phyloP scores from a whole-genome alignment of 2,797 vertebrate species.

The Ctenopoma multispine region DNA sequence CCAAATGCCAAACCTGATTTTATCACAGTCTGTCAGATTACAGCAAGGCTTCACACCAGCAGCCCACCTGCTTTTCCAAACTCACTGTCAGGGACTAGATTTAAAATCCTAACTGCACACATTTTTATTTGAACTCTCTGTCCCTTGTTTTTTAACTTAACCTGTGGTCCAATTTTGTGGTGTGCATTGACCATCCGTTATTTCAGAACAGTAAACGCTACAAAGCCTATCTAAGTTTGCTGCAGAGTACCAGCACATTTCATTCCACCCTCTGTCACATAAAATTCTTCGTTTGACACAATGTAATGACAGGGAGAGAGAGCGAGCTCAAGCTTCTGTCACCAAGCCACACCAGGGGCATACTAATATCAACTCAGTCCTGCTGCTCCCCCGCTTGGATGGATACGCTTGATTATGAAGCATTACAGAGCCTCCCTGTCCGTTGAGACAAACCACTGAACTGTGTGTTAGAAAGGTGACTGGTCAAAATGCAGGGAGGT shows the following conservation, averaged over 20 bases:
- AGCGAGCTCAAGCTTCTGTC: slow-evolving; percentile 54
- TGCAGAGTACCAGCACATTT: slow-evolving; percentile 50
- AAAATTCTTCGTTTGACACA: slow-evolving; percentile 69
- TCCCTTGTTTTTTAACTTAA: slow-evolving; percentile 8
- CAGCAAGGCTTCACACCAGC: slow-evolving; percentile 31
- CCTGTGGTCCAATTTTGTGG: slow-evolving; percentile 28
- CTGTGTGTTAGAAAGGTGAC: slow-evolving; percentile 47
- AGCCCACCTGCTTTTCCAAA: slow-evolving; percentile 28
- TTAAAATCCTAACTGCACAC: slow-evolving; percentile 8
- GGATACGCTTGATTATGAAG: slow-evolving; percentile 72
- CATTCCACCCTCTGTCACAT: slow-evolving; percentile 64
- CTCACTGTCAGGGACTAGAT: slow-evolving; percentile 31
- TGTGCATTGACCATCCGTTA: slow-evolving; percentile 35
- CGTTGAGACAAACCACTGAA: slow-evolving; percentile 44
- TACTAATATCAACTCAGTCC: slow-evolving; percentile 73
- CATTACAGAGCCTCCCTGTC: slow-evolving; percentile 67
- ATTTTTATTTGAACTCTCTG: slow-evolving; percentile 28
- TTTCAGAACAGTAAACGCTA: slow-evolving; percentile 45
- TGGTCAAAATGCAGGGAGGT: slow-evolving; percentile 41
- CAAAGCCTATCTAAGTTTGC: slow-evolving; percentile 51
- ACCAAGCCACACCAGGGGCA: slow-evolving; percentile 64
- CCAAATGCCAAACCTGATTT: slow-evolving; percentile 70
- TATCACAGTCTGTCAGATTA: slow-evolving; percentile 66
- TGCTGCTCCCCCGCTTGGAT: slow-evolving; percentile 64
- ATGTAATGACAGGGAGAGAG: slow-evolving; percentile 36